These are phyloP conservation scores for Nibea coibor DNA, from an alignment of 2,113 vertebrate genomes.

Conservation along the genomic window DNA sequence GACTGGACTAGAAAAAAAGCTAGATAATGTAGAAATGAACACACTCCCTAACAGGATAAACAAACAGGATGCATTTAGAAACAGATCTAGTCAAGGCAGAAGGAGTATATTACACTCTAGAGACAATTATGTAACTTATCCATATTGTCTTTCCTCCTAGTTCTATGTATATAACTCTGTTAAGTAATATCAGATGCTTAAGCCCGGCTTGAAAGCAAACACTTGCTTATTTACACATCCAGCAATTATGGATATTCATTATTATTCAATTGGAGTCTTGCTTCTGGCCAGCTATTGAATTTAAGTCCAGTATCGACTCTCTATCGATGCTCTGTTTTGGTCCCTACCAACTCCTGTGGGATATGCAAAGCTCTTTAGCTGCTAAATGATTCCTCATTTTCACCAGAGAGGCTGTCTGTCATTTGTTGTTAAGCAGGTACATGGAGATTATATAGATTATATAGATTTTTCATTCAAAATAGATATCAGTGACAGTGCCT, in stretches of 20 bases:
- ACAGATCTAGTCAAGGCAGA: too few relatives aligned
- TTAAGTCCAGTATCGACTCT: background rate
- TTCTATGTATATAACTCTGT: background rate
- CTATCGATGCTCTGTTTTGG: background rate
- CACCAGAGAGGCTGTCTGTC: background rate
- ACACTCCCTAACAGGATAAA: background rate
- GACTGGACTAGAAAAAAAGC: background rate
- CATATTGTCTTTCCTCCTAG: background rate
- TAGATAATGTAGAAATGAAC: background rate
- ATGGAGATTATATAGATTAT: background rate
- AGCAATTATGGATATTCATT: too few relatives aligned
- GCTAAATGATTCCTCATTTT: background rate
- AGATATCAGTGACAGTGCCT: background rate
- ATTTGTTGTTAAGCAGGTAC: too few relatives aligned
- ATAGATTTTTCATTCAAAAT: background rate
- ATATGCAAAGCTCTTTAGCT: background rate
- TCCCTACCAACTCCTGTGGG: background rate
- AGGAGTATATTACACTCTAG: too few relatives aligned
- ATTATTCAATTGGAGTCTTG: background rate
- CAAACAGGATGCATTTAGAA: too few relatives aligned
- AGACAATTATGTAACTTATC: background rate
- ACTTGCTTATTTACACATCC: too few relatives aligned
- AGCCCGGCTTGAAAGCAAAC: background rate
- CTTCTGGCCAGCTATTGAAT: background rate
- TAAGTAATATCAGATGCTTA: background rate